These are phyloP conservation scores for Chaetoderma sp. DNA, from an alignment of 2,888 invertebrate genomes.

Conservation along the genomic window DNA sequence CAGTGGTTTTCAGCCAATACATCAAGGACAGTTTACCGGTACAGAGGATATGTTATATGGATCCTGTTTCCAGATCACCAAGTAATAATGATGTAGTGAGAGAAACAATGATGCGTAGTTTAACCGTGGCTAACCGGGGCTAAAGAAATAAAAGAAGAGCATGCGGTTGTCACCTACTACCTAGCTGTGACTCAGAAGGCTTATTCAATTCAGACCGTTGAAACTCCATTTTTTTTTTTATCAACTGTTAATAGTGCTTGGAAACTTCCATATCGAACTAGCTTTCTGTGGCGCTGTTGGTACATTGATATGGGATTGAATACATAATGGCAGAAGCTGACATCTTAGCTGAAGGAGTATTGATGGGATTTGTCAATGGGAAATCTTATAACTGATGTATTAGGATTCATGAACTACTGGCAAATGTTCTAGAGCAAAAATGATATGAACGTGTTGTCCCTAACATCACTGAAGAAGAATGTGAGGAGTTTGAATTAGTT, in stretches of 20 bases:
- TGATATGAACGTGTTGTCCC: conserved; percentile 4
- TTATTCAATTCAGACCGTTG: conserved; percentile 25
- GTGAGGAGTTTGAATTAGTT: not conserved
- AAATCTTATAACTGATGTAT: conserved; percentile 25
- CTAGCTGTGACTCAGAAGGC: conserved; percentile 25
- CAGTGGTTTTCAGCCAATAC: conserved; percentile 9
- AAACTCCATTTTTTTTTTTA: conserved; percentile 22
- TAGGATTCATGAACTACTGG: conserved; percentile 19
- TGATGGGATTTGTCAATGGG: not conserved
- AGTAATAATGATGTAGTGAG: conserved; percentile 30
- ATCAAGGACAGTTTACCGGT: conserved; percentile 17
- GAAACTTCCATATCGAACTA: not conserved
- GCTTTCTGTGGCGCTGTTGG: conserved; percentile 27
- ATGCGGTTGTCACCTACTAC: conserved; percentile 29
- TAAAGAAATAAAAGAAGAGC: conserved; percentile 20
- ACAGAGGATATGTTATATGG: conserved; percentile 27
- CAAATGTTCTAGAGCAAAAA: conserved; percentile 12
- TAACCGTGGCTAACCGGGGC: conserved; percentile 27
- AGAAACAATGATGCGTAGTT: conserved; percentile 14
- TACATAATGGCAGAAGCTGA: conserved; percentile 21
- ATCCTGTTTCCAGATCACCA: conserved; percentile 19
- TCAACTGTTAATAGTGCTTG: conserved; percentile 21
- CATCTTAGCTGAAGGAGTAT: conserved; percentile 23
- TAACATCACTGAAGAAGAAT: not conserved
- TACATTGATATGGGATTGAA: conserved; percentile 19